Conservation (phyloP, 2,797 vertebrate species). For the Lophius americanus region DNA sequence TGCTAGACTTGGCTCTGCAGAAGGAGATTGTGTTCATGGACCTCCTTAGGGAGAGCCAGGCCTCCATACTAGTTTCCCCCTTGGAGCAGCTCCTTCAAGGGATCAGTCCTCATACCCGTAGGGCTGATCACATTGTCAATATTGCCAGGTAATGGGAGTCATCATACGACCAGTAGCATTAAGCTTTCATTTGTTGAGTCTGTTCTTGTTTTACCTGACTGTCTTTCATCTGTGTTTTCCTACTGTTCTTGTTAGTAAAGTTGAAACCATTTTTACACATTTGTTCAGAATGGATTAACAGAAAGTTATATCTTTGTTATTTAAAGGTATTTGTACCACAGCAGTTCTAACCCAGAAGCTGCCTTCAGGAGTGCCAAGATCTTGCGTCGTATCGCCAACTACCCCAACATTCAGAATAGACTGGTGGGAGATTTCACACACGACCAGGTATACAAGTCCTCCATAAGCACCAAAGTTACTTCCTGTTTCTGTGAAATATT, state of each 20-base stretch:
- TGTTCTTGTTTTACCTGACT: not conserved
- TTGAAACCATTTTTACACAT: not conserved
- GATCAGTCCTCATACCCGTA: conserved; percentile 93
- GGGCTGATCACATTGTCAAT: conserved; percentile 95
- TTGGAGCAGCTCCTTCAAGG: conserved; percentile 96
- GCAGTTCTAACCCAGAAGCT: conserved; percentile 91
- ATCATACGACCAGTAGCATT: not conserved
- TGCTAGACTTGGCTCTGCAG: conserved; percentile 92
- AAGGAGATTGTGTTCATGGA: conserved; percentile 97
- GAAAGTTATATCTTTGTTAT: conserved; percentile 16
- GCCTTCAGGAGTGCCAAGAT: conserved; percentile 97
- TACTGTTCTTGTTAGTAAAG: not conserved
- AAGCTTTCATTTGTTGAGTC: not conserved
- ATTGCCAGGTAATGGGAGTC: conserved; percentile 88
- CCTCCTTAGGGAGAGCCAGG: conserved; percentile 93
- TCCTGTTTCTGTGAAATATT: not conserved
- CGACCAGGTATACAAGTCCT: conserved; percentile 84
- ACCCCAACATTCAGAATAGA: conserved; percentile 94
- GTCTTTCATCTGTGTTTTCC: not conserved
- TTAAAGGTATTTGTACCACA: conserved; percentile 91
- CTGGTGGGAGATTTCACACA: conserved; percentile 97
- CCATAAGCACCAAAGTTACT: not conserved
- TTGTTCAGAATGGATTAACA: not conserved
- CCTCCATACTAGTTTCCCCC: conserved; percentile 91
- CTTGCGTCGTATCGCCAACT: conserved; percentile 91